Evolutionary conservation across 1,140 invertebrate species (phyloP), one percentile per base, ranked within the genome.

Genomic region (Calosoma granatense): DNA sequence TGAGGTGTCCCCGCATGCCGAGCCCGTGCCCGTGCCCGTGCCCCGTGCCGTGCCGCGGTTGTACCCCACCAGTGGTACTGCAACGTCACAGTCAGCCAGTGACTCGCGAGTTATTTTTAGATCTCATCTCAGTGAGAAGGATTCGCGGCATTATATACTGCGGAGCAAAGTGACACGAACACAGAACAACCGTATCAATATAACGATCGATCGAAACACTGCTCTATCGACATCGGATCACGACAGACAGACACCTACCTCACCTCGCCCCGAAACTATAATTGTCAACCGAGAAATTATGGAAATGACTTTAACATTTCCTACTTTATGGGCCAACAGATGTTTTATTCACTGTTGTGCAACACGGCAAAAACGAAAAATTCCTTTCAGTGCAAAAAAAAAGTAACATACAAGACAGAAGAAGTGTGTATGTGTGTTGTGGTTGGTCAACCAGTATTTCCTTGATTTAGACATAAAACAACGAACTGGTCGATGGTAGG

Each of bases 71-170:
- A 47, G 41, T 47, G 15, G n/a, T n/a, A 47, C 41, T 4, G 41
- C 41, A 12, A 47, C 41, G 41, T 47, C 41, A 47, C 41, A 47
- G 17, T 17, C 41, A 47, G 17, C 9, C 9, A 47, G 41, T 47
- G 41, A 47, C 41, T 47, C 41, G 9, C 17, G 41, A 17, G 41
- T 17, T 47, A 47, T 47, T 47, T 47, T 47, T 47, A 47, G 41
- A 47, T 47, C 41, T 47, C 41, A 17, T 47, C 41, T 47, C 41
- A 47, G 41, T 47, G 41, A 47, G 15, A 47, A 47, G 26, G 41
- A 47, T 47, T 47, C 41, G 41, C 41, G 26, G 6, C n/a, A 36
- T 9, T 9, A 6, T 36, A 36, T 36, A 36, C 26, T 36, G 26
- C n/a, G 6, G n/a, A 36, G n/a, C 26, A 36, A 36, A 36, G n/a